phyloP scores from a whole-genome alignment of 2,113 vertebrate genomes.

The Cygnus atratus region DNA sequence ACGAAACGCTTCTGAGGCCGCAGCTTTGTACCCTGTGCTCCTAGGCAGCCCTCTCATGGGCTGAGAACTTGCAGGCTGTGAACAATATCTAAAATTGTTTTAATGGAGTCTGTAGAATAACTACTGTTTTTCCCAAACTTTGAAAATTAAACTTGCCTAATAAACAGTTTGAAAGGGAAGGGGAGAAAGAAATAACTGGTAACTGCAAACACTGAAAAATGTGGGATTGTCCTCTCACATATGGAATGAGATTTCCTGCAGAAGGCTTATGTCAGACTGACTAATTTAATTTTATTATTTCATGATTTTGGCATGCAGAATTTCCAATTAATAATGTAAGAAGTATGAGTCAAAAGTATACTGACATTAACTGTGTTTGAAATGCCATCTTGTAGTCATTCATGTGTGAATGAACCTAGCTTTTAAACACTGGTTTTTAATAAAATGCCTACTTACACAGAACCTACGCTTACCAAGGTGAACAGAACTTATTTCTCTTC shows the following conservation, averaged over 20 bases:
- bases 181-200: background rate
- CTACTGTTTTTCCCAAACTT: background rate
- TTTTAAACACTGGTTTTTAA: slow-evolving; percentile 55
- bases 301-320: slow-evolving; percentile 74
- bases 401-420: slow-evolving; percentile 49
- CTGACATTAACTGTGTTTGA: slow-evolving; percentile 59
- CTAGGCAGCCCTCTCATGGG: background rate
- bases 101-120: background rate
- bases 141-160: background rate
- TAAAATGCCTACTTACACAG: slow-evolving; percentile 48
- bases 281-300: slow-evolving; percentile 78
- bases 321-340: slow-evolving; percentile 78
- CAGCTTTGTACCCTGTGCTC: background rate
- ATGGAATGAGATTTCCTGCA: slow-evolving; percentile 67
- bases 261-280: slow-evolving; percentile 70
- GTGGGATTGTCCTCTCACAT: slow-evolving; percentile 53
- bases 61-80: background rate
- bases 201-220: background rate
- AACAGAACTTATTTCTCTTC: slow-evolving; percentile 31
- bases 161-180: background rate
- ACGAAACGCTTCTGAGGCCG: background rate
- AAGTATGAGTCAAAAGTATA: slow-evolving; percentile 53
- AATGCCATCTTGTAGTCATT: slow-evolving; percentile 54
- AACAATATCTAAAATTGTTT: background rate
- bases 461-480: slow-evolving; percentile 49